Evolutionary conservation across 1,140 invertebrate species (phyloP).

Genomic region (Plectus sambesii): DNA sequence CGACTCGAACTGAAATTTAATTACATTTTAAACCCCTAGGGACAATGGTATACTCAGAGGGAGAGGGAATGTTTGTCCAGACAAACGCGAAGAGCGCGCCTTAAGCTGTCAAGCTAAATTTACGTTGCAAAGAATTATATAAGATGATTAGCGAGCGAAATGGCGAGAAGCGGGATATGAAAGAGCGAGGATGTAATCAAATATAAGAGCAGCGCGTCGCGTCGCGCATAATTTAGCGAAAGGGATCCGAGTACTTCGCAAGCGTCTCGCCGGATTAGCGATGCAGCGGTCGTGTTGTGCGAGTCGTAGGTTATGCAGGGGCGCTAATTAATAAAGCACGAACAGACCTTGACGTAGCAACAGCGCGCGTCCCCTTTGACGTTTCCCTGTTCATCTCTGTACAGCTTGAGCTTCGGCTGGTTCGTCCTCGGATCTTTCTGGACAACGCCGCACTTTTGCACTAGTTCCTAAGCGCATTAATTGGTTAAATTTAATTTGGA

Average conservation of each 20-base stretch:
- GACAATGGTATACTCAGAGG: too few relatives aligned
- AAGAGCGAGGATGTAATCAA: slow-evolving; percentile 6
- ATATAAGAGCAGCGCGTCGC: slow-evolving; percentile 54
- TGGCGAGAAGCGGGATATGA: slow-evolving; percentile 12
- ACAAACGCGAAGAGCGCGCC: too few relatives aligned
- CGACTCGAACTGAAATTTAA: slow-evolving; percentile 65
- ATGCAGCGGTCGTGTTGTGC: too few relatives aligned
- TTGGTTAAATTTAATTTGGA: slow-evolving; percentile 14
- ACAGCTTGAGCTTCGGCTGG: slow-evolving; percentile 87
- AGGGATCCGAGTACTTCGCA: background rate
- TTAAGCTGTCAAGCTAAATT: too few relatives aligned
- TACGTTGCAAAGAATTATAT: too few relatives aligned
- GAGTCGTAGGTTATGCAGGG: background rate
- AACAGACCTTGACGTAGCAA: slow-evolving; percentile 78
- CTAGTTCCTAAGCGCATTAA: slow-evolving; percentile 70
- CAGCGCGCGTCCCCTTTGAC: slow-evolving; percentile 92
- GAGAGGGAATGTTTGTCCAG: too few relatives aligned
- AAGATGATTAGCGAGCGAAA: too few relatives aligned
- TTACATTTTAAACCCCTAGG: too few relatives aligned
- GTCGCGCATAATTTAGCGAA: slow-evolving; percentile 15
- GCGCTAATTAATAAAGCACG: too few relatives aligned
- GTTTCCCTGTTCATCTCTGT: slow-evolving; percentile 66
- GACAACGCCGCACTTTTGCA: slow-evolving; percentile 90
- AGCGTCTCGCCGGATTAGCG: too few relatives aligned
- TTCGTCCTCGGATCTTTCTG: slow-evolving; percentile 69